These are phyloP conservation scores for Microplitis mediator DNA, from an alignment of 1,140 invertebrate species.

Conservation along the genomic window DNA sequence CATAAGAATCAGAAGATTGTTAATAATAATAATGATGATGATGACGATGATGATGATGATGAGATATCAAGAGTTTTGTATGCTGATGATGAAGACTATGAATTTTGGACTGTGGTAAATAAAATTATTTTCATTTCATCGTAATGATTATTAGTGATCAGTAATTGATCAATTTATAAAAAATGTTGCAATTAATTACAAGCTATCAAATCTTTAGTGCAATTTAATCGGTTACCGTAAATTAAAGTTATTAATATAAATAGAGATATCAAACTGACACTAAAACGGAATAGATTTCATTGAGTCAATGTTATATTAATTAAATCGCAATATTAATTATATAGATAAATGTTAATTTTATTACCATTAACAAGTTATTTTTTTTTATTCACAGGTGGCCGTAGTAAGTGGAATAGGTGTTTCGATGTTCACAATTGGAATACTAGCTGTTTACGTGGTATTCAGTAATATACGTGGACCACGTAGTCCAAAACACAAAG, in stretches of 20 bases:
- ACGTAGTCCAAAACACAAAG: slow-evolving; percentile 33
- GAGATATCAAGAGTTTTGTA: slow-evolving; percentile 42
- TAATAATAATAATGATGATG: too few species aligned
- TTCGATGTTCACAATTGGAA: slow-evolving; percentile 54
- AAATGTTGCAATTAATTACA: too few species aligned
- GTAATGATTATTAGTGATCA: not conserved
- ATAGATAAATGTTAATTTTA: too few species aligned
- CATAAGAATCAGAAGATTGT: not conserved
- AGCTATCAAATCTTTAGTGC: too few species aligned
- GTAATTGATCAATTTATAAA: too few species aligned
- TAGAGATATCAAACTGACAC: too few species aligned
- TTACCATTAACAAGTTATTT: too few species aligned
- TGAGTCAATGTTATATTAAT: too few species aligned
- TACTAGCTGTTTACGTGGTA: slow-evolving; percentile 53
- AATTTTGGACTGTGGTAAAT: slow-evolving; percentile 57
- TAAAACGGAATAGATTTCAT: too few species aligned
- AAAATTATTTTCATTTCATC: not conserved
- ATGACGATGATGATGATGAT: slow-evolving; percentile 35
- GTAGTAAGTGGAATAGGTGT: slow-evolving; percentile 55
- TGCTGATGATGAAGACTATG: slow-evolving; percentile 47
- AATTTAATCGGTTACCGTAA: too few species aligned
- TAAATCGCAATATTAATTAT: too few species aligned
- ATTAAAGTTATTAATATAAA: too few species aligned
- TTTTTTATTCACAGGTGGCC: slow-evolving; percentile 40
- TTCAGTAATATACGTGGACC: slow-evolving; percentile 53